Evolutionary conservation across 2,797 vertebrate species (phyloP), one percentile per base, ranked within the genome.

Genomic region (Aeoliscus strigatus): DNA sequence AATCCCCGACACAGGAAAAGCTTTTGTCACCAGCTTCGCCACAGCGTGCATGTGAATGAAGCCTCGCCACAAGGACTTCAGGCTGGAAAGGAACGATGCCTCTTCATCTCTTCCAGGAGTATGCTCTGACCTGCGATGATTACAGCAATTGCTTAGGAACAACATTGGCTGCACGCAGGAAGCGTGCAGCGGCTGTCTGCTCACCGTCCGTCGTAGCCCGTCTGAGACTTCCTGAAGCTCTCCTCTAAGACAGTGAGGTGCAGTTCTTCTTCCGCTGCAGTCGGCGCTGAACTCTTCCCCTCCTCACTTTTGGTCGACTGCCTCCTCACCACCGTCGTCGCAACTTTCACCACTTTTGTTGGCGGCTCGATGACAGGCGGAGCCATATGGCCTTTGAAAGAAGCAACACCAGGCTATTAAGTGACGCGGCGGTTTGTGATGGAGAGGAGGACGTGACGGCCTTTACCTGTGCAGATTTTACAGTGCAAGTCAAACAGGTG

Each of bases 391-490:
- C 96, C 96, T 99, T 59, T 35, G 10, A n/a, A 27, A 34, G 35
- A 32, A 7, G 4, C 1, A 18, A 33, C 1, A 9, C 41, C 12
- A 11, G 10, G 26, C 3, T 6, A 3, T 21, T 3, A 21, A 21
- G 3, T 3, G 18, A 21, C 18, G 6, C 18, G 6, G 18, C 6
- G 18, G 18, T n/a, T n/a, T n/a, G n/a, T n/a, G n/a, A n/a, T n/a
- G n/a, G n/a, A n/a, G 14, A 12, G 8, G 18, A 11, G 10, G 7
- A 12, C 6, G 18, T 21, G 7, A 36, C 3, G 4, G 15, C n/a
- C n/a, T 31, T 76, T 87, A 98, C 96, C 96, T 89, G 93, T 99
- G 80, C 96, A 99, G 61, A 99, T 99, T 90, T 98, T 99, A 81
- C 96, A 99, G 77, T 97, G 90, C 17, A 98, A 87, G 75, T 99